phyloP scores from a whole-genome alignment of 1,140 invertebrate genomes.

The Sitobion miscanthi region DNA sequence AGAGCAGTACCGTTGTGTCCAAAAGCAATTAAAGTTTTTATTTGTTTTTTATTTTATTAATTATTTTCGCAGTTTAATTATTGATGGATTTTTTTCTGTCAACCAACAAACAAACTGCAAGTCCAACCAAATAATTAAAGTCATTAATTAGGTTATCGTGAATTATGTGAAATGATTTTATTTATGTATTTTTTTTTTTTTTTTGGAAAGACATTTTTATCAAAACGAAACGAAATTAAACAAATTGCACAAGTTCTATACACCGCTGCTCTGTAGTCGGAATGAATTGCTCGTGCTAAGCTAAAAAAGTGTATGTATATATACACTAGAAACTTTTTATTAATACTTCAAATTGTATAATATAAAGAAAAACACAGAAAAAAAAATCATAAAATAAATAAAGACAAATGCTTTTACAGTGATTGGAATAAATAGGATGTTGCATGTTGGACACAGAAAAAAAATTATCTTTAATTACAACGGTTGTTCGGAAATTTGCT shows the following conservation, averaged over 20 bases:
- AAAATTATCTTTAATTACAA: constrained; percentile 18
- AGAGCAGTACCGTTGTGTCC: constrained; percentile 16
- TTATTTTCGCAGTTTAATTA: constrained; percentile 42
- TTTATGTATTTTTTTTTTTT: neutral
- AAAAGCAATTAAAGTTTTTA: constrained; percentile 43
- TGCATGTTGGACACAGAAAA: neutral
- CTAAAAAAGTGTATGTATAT: neutral
- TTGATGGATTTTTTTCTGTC: constrained; percentile 46
- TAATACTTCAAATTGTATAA: constrained; percentile 30
- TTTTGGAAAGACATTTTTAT: constrained; percentile 19
- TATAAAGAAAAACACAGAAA: neutral
- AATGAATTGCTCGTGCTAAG: constrained; percentile 7
- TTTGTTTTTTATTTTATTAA: constrained; percentile 54
- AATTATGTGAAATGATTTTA: constrained; percentile 44
- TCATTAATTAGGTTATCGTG: constrained; percentile 52
- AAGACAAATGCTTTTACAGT: constrained; percentile 26
- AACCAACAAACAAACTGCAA: constrained; percentile 37
- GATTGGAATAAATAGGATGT: constrained; percentile 20
- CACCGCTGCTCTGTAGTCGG: neutral
- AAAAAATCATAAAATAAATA: constrained; percentile 16
- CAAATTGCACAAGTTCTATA: constrained; percentile 25
- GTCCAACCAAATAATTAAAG: constrained; percentile 50
- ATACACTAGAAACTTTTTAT: constrained; percentile 6
- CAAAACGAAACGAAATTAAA: constrained; percentile 48
- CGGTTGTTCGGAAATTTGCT: neutral